Evolutionary conservation across 1,140 invertebrate genomes (phyloP).

Genomic region (Alviniconcha marisindica): DNA sequence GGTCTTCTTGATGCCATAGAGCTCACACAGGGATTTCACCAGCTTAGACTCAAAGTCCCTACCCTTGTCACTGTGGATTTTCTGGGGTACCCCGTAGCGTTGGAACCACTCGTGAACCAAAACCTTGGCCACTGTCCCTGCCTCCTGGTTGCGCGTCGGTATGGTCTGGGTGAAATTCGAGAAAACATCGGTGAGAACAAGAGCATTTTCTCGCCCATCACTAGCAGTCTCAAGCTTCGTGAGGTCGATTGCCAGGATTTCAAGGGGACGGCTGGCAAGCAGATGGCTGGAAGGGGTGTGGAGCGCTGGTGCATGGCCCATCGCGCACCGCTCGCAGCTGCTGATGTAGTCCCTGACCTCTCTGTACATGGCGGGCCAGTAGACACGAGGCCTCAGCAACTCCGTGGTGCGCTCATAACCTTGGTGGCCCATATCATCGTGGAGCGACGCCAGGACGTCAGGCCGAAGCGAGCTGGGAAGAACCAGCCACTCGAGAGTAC

Average conservation of each 20-base stretch:
- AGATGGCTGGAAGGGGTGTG: conserved; percentile 21
- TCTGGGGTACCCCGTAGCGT: conserved; percentile 38
- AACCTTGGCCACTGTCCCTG: conserved; percentile 33
- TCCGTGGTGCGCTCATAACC: conserved; percentile 40
- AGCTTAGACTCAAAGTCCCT: conserved; percentile 44
- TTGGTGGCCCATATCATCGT: conserved; percentile 50
- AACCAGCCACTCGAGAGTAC: conserved; percentile 8
- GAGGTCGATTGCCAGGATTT: conserved; percentile 29
- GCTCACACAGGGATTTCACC: conserved; percentile 48
- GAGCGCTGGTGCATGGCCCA: background rate
- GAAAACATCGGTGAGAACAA: conserved; percentile 55
- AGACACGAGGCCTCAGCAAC: background rate
- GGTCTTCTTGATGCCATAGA: no score
- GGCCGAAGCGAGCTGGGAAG: conserved; percentile 33
- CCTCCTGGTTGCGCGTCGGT: conserved; percentile 40
- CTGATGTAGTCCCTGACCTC: background rate
- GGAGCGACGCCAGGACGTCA: conserved; percentile 39
- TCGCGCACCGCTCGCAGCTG: background rate
- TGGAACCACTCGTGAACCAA: conserved; percentile 45
- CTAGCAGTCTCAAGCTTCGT: background rate
- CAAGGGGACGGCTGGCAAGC: conserved; percentile 36
- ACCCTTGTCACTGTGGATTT: conserved; percentile 49
- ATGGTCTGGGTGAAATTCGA: conserved; percentile 23
- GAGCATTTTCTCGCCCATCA: conserved; percentile 47
- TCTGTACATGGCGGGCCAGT: background rate